Evolutionary conservation across 2,888 invertebrate genomes (phyloP).

Genomic region (Ganaspis brasiliensis): DNA sequence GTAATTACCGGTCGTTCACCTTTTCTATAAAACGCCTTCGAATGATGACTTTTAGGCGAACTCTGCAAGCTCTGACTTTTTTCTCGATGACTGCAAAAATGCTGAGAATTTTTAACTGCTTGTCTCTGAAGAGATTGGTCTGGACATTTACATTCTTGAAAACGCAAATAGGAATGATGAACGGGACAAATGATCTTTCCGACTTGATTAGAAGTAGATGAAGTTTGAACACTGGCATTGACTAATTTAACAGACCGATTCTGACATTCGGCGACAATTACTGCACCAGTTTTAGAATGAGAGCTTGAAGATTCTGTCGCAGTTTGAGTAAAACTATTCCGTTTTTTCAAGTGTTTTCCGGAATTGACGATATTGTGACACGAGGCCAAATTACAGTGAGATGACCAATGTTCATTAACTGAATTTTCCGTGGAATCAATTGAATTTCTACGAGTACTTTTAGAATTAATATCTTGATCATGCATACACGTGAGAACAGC

Average conservation of each 20-base stretch:
- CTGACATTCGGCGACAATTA: constrained; percentile 63
- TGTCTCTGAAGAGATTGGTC: constrained; percentile 45
- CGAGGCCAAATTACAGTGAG: constrained; percentile 75
- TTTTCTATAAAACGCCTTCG: constrained; percentile 38
- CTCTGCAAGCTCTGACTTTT: constrained; percentile 47
- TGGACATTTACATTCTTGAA: constrained; percentile 41
- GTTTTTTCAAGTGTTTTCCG: constrained; percentile 66
- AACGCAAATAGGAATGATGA: constrained; percentile 15
- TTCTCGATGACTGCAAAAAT: background rate
- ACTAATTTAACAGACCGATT: constrained; percentile 55
- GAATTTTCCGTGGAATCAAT: constrained; percentile 56
- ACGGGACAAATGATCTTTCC: constrained; percentile 44
- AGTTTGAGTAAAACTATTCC: constrained; percentile 77
- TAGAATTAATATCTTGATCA: constrained; percentile 47
- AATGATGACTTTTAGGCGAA: constrained; percentile 15
- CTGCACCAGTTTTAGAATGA: constrained; percentile 74
- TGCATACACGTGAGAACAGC: constrained; percentile 48
- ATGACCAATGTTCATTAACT: constrained; percentile 76
- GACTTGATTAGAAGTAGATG: constrained; percentile 14
- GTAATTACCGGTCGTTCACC: constrained; percentile 31
- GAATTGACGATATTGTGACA: constrained; percentile 58
- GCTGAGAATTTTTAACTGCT: too few species aligned
- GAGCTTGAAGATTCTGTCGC: constrained; percentile 65
- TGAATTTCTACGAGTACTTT: constrained; percentile 46
- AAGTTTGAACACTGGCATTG: constrained; percentile 65